Evolutionary conservation across 2,797 vertebrate species (phyloP).

Genomic region (Tapera naevia): DNA sequence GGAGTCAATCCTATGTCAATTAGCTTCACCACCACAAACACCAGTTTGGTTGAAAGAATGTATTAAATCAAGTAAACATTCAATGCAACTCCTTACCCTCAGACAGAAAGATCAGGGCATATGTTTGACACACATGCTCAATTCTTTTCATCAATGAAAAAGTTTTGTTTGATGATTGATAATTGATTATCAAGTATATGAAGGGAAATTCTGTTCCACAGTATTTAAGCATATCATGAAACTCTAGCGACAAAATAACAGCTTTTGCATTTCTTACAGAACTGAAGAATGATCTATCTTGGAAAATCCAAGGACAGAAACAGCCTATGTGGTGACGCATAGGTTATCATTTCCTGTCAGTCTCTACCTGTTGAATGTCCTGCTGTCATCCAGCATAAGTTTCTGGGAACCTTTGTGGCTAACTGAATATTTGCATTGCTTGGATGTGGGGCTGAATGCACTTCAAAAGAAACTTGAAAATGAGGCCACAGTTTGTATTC

Average conservation of each 20-base stretch:
- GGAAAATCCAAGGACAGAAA: background rate
- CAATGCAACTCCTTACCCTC: background rate
- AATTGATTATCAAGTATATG: background rate
- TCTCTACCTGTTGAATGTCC: background rate
- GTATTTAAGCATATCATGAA: background rate
- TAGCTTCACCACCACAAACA: background rate
- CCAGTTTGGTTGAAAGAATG: background rate
- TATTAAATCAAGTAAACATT: background rate
- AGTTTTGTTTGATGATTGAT: background rate
- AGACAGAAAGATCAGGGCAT: background rate
- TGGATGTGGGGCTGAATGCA: background rate
- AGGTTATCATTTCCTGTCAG: background rate
- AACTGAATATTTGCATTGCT: background rate
- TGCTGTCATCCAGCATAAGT: background rate
- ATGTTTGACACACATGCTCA: background rate
- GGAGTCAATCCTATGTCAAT: fast-evolving
- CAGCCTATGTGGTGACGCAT: background rate
- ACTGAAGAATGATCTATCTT: background rate
- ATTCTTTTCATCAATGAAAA: background rate
- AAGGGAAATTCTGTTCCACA: background rate
- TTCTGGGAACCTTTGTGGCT: background rate
- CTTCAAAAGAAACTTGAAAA: background rate
- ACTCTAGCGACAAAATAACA: background rate
- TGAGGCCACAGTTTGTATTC: background rate
- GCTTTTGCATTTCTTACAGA: background rate